phyloP scores from a whole-genome alignment of 1,140 invertebrate genomes.

The Pemphigus obesinymphae region DNA sequence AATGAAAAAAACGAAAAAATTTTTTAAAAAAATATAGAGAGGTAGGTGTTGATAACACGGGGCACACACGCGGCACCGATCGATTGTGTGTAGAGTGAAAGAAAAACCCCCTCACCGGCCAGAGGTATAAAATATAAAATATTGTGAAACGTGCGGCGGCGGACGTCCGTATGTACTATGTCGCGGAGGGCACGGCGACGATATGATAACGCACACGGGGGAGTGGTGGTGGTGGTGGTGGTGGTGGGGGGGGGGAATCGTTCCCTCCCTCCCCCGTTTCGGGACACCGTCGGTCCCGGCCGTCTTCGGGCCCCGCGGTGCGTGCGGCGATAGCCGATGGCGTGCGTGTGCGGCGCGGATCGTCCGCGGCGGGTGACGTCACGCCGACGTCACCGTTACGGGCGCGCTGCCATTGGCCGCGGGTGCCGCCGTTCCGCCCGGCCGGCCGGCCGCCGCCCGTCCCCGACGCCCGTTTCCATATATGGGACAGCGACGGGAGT shows the following conservation, averaged over 20 bases:
- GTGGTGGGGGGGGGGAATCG: neutral
- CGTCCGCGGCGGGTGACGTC: constrained; percentile 41
- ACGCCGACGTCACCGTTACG: constrained; percentile 43
- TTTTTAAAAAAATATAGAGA: too few species aligned
- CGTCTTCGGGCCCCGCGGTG: neutral
- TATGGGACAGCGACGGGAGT: constrained; percentile 56
- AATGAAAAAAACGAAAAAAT: too few species aligned
- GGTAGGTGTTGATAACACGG: too few species aligned
- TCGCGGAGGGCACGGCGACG: neutral
- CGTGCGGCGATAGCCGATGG: neutral
- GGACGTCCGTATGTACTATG: neutral
- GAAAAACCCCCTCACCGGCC: too few species aligned
- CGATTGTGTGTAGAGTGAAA: too few species aligned
- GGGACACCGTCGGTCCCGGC: neutral
- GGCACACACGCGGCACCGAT: too few species aligned
- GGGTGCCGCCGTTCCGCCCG: neutral
- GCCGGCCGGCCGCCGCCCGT: neutral
- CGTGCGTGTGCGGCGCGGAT: constrained; percentile 20
- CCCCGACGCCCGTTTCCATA: constrained; percentile 55
- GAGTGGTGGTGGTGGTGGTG: too few species aligned
- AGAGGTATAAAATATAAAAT: neutral
- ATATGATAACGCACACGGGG: too few species aligned
- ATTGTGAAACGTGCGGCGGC: neutral
- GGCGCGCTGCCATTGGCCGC: constrained; percentile 53
- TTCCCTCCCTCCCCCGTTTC: neutral